Evolutionary conservation across 2,888 invertebrate genomes (phyloP), one percentile per base, ranked within the genome.

Genomic region (Belgica antarctica): DNA sequence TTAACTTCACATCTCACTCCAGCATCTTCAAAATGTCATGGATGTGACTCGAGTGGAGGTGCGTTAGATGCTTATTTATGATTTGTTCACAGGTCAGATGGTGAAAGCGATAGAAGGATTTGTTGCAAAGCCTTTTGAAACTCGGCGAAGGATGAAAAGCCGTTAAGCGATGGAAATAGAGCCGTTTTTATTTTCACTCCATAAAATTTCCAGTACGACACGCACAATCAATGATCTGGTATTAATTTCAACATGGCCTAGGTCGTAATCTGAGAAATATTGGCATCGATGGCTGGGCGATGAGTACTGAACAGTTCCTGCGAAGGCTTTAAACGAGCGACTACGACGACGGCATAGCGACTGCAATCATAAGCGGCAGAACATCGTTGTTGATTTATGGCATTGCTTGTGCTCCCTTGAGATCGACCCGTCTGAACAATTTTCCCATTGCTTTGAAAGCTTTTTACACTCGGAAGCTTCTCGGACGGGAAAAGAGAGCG

Each of bases 331-430:
- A n/a, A n/a, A n/a, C n/a, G n/a, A n/a, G n/a, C n/a, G n/a, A 41
- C 34, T 8, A 34, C 41, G 41, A 41, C 41, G 41, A 41, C 15
- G 41, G 12, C 41, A 41, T 5, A 41, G 41, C 41, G 12, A 15
- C n/a, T n/a, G n/a, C n/a, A n/a, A n/a, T n/a, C n/a, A n/a, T n/a
- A n/a, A n/a, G n/a, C n/a, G n/a, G n/a, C n/a, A n/a, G n/a, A n/a
- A n/a, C n/a, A n/a, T n/a, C n/a, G 41, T 5, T 41, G 41, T n/a
- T 41, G 41, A 41, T 41, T 41, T 41, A 41, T 41, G n/a, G 12
- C 41, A 15, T 41, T n/a, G 2, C 41, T 41, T 15, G 2, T 15
- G 31, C 15, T 41, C 41, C 41, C 41, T 41, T 15, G 41, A 41
- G 41, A 2, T n/a, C n/a, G n/a, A 41, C 41, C 15, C 15, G 3